A percentile compares a stretch with the other conserved stretches of the same genome.
phyloP scores from a whole-genome alignment of 1,140 invertebrate genomes.

The silkworm (Bombyx mori) region DNA sequence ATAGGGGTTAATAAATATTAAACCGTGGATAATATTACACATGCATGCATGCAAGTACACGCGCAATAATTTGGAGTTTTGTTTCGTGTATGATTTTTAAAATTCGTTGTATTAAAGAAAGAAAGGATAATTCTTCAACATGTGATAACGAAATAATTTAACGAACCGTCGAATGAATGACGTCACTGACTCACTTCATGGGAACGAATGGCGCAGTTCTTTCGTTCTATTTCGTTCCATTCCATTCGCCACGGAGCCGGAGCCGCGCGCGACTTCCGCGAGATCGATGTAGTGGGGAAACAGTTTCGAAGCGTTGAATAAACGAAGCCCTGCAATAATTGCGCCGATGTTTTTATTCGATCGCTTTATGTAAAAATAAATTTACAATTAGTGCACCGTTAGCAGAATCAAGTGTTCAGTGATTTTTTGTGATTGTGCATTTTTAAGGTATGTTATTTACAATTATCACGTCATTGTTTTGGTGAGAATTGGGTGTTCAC shows the following conservation, averaged over 20 bases:
- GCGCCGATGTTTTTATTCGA: conserved; percentile 38
- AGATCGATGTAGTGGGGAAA: conserved; percentile 63
- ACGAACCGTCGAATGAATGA: conserved; percentile 9
- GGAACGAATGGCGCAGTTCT: conserved; percentile 33
- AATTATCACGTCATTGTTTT: conserved; percentile 49
- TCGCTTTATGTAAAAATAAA: conserved; percentile 11
- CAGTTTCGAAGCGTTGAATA: conserved; percentile 47
- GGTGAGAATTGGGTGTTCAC: conserved; percentile 45
- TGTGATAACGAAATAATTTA: too few species aligned
- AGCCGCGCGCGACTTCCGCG: conserved; percentile 49
- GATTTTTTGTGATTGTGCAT: conserved; percentile 24
- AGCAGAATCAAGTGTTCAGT: conserved; percentile 27
- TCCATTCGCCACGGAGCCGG: conserved; percentile 24
- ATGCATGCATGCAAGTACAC: too few species aligned
- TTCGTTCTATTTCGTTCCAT: conserved; percentile 59
- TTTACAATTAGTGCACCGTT: conserved; percentile 19
- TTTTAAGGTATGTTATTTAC: conserved; percentile 55
- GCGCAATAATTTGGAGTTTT: too few species aligned
- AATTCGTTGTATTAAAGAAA: too few species aligned
- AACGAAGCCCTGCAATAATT: conserved; percentile 41
- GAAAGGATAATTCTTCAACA: too few species aligned
- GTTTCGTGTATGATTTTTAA: too few species aligned
- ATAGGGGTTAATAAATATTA: too few species aligned
- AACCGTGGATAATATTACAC: too few species aligned
- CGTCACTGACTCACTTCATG: conserved; percentile 31